phyloP scores from a whole-genome alignment of 1,140 invertebrate genomes.

The Drosophila nigromelanica region DNA sequence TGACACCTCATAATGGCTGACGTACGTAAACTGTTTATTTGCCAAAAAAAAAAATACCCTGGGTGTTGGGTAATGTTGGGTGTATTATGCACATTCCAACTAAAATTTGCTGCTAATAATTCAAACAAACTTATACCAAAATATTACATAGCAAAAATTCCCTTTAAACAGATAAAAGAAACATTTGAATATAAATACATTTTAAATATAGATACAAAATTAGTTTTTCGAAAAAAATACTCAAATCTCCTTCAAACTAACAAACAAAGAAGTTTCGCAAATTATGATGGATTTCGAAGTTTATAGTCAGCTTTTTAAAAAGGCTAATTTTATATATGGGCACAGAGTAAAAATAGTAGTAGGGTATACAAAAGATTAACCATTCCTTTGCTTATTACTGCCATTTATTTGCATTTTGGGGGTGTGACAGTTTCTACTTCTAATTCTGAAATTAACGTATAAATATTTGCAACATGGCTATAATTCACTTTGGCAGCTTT shows the following conservation, averaged over 20 bases:
- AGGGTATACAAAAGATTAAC: neutral
- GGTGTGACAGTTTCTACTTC: constrained; percentile 13
- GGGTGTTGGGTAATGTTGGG: neutral
- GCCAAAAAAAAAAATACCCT: constrained; percentile 12
- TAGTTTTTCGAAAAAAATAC: no score
- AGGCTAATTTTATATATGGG: no score
- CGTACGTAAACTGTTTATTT: constrained; percentile 6
- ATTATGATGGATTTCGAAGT: no score
- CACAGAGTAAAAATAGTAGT: neutral
- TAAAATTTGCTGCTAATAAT: no score
- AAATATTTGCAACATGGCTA: constrained; percentile 35
- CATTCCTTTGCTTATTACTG: neutral
- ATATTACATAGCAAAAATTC: no score
- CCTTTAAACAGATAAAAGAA: no score
- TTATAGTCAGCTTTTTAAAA: no score
- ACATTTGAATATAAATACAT: neutral
- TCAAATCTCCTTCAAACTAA: no score
- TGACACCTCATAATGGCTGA: constrained; percentile 42
- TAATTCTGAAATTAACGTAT: constrained; percentile 25
- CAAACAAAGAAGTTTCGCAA: no score
- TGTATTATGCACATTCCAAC: neutral
- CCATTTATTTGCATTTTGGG: constrained; percentile 25
- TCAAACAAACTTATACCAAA: no score
- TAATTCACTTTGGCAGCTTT: constrained; percentile 33
- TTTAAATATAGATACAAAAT: no score